Conservation (phyloP, 1,140 invertebrate species). For the Nilaparvata lugens region DNA sequence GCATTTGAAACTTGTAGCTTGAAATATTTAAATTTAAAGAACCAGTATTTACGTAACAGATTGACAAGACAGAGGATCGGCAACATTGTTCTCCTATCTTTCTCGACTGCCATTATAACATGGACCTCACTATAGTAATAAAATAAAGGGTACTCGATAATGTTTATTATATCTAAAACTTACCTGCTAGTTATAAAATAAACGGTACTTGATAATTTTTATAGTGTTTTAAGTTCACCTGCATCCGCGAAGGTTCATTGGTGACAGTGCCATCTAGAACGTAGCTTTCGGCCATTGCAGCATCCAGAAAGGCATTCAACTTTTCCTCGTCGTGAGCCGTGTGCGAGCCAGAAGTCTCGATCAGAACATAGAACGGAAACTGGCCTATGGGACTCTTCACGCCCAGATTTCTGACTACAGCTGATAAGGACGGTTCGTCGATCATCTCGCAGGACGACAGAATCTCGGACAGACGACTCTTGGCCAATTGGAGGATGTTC, state of each 20-base stretch:
- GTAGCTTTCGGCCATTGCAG: constrained; percentile 55
- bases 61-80: no score
- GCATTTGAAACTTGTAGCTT: no score
- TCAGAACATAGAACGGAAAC: constrained; percentile 80
- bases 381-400: constrained; percentile 30
- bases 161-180: no score
- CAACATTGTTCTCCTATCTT: no score
- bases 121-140: no score
- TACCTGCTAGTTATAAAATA: no score
- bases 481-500: constrained; percentile 60
- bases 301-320: constrained; percentile 64
- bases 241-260: constrained; percentile 66
- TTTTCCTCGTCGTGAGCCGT: constrained; percentile 79
- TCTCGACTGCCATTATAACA: no score
- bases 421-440: constrained; percentile 57
- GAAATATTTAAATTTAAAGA: no score
- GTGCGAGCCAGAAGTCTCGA: constrained; percentile 85
- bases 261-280: constrained; percentile 78
- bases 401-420: constrained; percentile 37
- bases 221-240: no score
- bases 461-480: constrained; percentile 71
- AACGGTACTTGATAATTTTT: no score
- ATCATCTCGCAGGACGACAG: constrained; percentile 92
- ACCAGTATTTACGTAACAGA: no score
- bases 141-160: no score